Conservation (phyloP, 1,140 invertebrate genomes). For the Orius laevigatus region DNA sequence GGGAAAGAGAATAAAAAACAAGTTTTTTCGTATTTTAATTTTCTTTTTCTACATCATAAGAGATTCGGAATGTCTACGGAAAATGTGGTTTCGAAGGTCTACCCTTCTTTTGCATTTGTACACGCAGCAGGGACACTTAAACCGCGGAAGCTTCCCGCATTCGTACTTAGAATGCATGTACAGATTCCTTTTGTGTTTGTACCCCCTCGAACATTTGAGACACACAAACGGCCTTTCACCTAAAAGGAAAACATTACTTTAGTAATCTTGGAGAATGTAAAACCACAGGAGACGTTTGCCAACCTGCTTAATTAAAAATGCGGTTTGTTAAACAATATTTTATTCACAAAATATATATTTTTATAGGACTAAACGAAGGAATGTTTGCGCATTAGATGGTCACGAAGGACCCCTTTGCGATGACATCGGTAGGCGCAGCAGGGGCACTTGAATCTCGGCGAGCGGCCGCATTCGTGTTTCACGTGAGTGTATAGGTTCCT, state of each 20-base stretch:
- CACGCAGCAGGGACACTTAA: slow-evolving; percentile 31
- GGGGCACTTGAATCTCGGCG: slow-evolving; percentile 14
- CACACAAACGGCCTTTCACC: slow-evolving; percentile 20
- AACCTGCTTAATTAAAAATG: too few species aligned
- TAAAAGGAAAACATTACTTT: too few species aligned
- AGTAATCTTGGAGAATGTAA: too few species aligned
- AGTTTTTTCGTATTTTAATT: neutral
- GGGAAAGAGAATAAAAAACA: too few species aligned
- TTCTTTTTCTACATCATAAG: neutral
- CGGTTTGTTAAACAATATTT: too few species aligned
- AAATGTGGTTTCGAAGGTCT: slow-evolving; percentile 9
- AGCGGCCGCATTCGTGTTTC: slow-evolving; percentile 25
- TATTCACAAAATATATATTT: too few species aligned
- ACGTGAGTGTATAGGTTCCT: slow-evolving; percentile 25
- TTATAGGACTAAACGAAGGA: too few species aligned
- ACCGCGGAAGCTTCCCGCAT: slow-evolving; percentile 32
- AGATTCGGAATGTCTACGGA: neutral
- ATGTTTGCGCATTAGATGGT: too few species aligned
- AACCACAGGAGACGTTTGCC: too few species aligned
- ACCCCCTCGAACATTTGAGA: slow-evolving; percentile 28
- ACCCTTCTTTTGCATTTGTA: slow-evolving; percentile 23
- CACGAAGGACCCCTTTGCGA: too few species aligned
- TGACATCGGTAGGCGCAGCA: slow-evolving; percentile 17
- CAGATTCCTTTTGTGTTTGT: slow-evolving; percentile 29
- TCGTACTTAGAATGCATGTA: slow-evolving; percentile 31